These are phyloP conservation scores for Dendronephthya gigantea DNA, from an alignment of 64 coral and sea anemone genomes.

Conservation along the genomic window DNA sequence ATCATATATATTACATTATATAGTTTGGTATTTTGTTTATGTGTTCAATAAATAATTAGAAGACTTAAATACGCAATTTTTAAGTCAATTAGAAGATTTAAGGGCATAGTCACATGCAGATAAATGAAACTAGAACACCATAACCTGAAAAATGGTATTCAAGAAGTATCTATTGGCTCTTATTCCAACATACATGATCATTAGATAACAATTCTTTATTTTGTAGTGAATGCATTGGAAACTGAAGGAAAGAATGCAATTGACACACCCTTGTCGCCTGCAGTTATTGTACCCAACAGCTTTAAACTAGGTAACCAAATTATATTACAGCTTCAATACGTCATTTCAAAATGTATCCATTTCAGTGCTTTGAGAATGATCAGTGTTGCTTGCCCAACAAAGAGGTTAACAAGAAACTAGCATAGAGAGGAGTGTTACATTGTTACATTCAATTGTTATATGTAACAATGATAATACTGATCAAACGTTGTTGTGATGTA, in stretches of 20 bases:
- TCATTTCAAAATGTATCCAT: no score
- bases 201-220: background rate
- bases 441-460: background rate
- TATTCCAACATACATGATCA: no score
- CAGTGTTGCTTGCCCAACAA: no score
- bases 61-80: no score
- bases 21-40: background rate
- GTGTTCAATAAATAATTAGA: background rate
- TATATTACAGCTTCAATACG: background rate
- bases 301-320: slow-evolving; percentile 71
- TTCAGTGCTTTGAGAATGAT: no score
- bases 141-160: no score
- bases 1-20: background rate
- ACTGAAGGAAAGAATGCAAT: slow-evolving; percentile 76
- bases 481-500: background rate
- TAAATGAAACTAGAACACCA: no score
- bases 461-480: background rate
- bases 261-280: slow-evolving; percentile 72
- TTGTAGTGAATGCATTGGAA: slow-evolving; percentile 76
- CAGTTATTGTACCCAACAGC: slow-evolving; percentile 48
- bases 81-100: no score
- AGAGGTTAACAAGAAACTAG: no score
- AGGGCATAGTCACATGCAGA: no score
- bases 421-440: no score
- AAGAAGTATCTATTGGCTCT: no score